Percentiles rank a stretch among this genome's conserved stretches.
phyloP scores from a whole-genome alignment of 2,888 invertebrate genomes.

The Stenodema calcarata region DNA sequence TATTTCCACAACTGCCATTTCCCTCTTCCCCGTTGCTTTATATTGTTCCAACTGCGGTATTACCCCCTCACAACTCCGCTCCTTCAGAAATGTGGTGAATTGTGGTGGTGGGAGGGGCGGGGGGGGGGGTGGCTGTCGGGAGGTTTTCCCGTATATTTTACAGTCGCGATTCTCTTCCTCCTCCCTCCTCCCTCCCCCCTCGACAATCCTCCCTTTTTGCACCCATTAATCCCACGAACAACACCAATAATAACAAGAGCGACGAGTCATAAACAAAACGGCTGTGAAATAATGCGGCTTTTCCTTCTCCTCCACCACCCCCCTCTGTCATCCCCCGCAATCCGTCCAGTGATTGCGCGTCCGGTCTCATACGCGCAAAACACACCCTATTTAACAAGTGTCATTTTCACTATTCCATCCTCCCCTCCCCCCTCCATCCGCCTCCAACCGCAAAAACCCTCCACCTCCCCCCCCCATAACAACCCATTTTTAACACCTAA shows the following conservation, averaged over 20 bases:
- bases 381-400: constrained; percentile 47
- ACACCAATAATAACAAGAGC: constrained; percentile 52
- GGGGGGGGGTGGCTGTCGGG: not conserved
- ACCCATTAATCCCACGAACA: constrained; percentile 46
- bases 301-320: not conserved
- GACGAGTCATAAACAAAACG: constrained; percentile 52
- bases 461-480: not conserved
- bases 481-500: constrained; percentile 40
- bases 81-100: not conserved
- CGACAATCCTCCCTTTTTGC: not conserved
- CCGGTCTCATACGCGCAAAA: constrained; percentile 21
- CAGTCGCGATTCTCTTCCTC: constrained; percentile 25
- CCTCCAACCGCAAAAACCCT: not conserved
- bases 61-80: constrained; percentile 9
- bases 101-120: not conserved
- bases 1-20: constrained; percentile 16
- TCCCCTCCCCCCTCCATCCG: not conserved
- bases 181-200: not conserved
- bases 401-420: constrained; percentile 40
- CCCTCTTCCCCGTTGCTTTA: constrained; percentile 8
- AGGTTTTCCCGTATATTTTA: constrained; percentile 45
- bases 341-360: constrained; percentile 26
- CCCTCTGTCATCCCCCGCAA: not conserved
- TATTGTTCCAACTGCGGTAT: constrained; percentile 51
- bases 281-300: constrained; percentile 49